phyloP scores from a whole-genome alignment of 1,140 invertebrate species.

The Nasonia vitripennis region DNA sequence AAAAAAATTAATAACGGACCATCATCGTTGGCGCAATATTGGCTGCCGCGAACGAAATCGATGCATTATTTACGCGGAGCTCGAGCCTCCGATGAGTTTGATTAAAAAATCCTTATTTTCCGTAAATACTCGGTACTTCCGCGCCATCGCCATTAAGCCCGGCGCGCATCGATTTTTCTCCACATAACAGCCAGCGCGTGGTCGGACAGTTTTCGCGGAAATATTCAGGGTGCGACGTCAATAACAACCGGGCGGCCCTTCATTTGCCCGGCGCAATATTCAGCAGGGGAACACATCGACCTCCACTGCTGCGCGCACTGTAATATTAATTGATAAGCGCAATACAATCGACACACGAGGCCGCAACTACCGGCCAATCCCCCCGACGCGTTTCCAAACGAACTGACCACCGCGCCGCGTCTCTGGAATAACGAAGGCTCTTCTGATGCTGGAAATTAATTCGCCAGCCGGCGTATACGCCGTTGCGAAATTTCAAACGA shows the following conservation, averaged over 20 bases:
- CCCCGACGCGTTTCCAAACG: neutral
- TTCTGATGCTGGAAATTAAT: neutral
- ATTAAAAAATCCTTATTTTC: neutral
- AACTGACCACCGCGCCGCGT: neutral
- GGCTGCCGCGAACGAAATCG: no score
- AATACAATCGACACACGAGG: neutral
- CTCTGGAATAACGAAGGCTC: neutral
- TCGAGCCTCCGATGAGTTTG: no score
- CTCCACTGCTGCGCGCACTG: neutral
- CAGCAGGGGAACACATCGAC: neutral
- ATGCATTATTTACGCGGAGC: neutral
- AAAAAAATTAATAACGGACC: slow-evolving; percentile 21
- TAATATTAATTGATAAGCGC: slow-evolving; percentile 5
- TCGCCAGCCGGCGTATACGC: neutral
- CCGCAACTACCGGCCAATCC: neutral
- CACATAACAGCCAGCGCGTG: neutral
- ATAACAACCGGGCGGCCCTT: neutral
- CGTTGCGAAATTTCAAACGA: neutral
- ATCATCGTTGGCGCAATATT: no score
- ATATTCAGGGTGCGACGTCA: neutral
- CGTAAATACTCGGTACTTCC: neutral
- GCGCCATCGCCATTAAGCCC: neutral
- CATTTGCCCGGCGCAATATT: neutral
- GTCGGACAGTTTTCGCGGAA: neutral
- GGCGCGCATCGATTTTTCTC: neutral